phyloP scores from a whole-genome alignment of 1,140 invertebrate species.

The Pachypeltis micranthus region DNA sequence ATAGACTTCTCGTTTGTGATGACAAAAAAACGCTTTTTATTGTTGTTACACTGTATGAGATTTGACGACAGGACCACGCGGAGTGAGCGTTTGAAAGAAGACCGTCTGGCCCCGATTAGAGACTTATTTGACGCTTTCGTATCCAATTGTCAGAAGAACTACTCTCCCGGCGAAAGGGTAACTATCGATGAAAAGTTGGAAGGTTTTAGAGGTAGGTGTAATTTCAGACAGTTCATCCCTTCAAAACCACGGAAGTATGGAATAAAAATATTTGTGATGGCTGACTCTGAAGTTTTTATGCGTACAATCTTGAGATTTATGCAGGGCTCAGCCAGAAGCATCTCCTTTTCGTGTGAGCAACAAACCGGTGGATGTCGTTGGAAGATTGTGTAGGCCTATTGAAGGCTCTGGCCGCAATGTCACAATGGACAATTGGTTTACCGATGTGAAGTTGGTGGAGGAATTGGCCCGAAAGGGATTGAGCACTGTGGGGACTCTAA shows the following conservation, averaged over 20 bases:
- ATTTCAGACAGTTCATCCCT: constrained; percentile 36
- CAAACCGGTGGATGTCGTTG: constrained; percentile 26
- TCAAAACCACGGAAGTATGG: constrained; percentile 33
- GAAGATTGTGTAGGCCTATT: constrained; percentile 24
- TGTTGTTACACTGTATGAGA: constrained; percentile 27
- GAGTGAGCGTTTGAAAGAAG: constrained; percentile 24
- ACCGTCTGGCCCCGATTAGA: constrained; percentile 32
- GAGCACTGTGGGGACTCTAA: constrained; percentile 30
- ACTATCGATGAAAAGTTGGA: constrained; percentile 36
- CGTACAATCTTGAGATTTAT: constrained; percentile 31
- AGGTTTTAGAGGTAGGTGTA: constrained; percentile 34
- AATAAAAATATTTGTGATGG: constrained; percentile 29
- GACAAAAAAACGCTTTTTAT: constrained; percentile 28
- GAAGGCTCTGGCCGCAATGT: constrained; percentile 26
- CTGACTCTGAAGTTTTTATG: constrained; percentile 27
- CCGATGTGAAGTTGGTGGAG: constrained; percentile 12
- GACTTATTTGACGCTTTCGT: constrained; percentile 33
- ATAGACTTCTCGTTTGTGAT: too few relatives aligned
- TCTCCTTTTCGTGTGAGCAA: constrained; percentile 29
- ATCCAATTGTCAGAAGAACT: constrained; percentile 31
- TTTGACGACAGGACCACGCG: constrained; percentile 31
- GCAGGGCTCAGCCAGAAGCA: constrained; percentile 32
- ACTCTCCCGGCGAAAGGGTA: constrained; percentile 25
- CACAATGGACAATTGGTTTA: constrained; percentile 29
- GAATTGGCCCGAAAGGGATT: constrained; percentile 29